Evolutionary conservation across 2,113 vertebrate genomes (phyloP), one percentile per base, ranked within the genome.

Genomic region (Charina bottae): DNA sequence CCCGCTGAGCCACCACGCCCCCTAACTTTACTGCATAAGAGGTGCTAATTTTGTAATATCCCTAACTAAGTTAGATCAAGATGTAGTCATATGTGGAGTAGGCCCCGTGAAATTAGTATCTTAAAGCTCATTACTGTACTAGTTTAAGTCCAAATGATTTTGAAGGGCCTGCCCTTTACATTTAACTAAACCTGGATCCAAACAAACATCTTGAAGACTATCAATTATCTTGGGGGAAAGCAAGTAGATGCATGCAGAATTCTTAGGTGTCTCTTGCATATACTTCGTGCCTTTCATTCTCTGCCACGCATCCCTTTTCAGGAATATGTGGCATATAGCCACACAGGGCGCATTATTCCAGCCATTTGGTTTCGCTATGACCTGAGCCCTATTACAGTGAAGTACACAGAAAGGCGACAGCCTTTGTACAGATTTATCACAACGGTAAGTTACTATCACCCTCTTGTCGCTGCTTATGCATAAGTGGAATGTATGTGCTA

Each of bases 291-390:
- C 5, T 0, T 88, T 95, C 55, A 89, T 87, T 83, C 49, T 68
- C 0, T 0, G 85, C 1, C 23, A 60, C n/a, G 0, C 7, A 90
- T 92, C 93, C 54, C 92, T 23, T 54, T 24, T 85, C 92, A 99
- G 99, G 99, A 99, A 90, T 99, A 99, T 0, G 98, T 99, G 0
- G 98, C 99, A 54, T 99, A 99, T 96, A 99, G 99, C 96, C 99
- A 99, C 98, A 99, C 99, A 0, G 99, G 99, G 33, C 98, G 99
- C 93, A 99, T 99, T 96, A 99, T 99, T 96, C 99, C 99, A 0
- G 99, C 99, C 17, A 99, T 99, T 97, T 99, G 99, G 99, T 99
- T 99, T 97, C 98, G 99, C 6, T 99, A 99, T 0, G 99, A 99
- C 97, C 97, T 99, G 95, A 99, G 99, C 96, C 99, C 99, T 90